Conservation (phyloP, 2,797 vertebrate genomes). For the Rhabdophis nuchalis region DNA sequence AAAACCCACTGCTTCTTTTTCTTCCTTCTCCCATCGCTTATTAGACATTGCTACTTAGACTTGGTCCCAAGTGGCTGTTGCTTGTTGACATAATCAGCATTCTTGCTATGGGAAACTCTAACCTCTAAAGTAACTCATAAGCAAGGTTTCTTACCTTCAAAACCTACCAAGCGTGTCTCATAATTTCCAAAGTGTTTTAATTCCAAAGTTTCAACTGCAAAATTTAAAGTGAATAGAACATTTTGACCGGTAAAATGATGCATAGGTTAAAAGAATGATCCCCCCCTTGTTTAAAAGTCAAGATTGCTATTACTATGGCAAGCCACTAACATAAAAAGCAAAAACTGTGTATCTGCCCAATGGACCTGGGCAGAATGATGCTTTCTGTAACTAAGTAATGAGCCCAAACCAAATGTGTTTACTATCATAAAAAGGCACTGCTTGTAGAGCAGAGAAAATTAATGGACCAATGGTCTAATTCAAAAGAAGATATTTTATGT, state of each 20-base stretch:
- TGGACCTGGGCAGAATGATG: not conserved
- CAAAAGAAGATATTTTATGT: not conserved
- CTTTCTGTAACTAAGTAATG: not conserved
- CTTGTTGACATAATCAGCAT: not conserved
- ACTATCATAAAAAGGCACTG: not conserved
- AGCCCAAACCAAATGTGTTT: not conserved
- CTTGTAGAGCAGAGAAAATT: not conserved
- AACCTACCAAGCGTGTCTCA: not conserved
- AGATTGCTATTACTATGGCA: not conserved
- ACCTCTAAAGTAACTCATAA: not conserved
- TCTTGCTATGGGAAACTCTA: not conserved
- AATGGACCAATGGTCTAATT: not conserved
- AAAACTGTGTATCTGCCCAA: not conserved
- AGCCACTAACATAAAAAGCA: not conserved
- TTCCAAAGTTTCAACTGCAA: not conserved
- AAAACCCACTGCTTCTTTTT: not conserved
- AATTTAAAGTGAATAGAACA: not conserved
- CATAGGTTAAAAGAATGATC: not conserved
- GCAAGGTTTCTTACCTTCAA: not conserved
- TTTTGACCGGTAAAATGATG: not conserved
- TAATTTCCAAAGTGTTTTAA: not conserved
- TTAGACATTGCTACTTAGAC: not conserved
- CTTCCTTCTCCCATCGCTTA: not conserved
- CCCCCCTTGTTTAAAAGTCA: not conserved
- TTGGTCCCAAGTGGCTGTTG: not conserved